These are phyloP conservation scores for Apostichopus parvimensis DNA, from an alignment of 35 echinoderm and acorn worm genomes.

Conservation along the genomic window DNA sequence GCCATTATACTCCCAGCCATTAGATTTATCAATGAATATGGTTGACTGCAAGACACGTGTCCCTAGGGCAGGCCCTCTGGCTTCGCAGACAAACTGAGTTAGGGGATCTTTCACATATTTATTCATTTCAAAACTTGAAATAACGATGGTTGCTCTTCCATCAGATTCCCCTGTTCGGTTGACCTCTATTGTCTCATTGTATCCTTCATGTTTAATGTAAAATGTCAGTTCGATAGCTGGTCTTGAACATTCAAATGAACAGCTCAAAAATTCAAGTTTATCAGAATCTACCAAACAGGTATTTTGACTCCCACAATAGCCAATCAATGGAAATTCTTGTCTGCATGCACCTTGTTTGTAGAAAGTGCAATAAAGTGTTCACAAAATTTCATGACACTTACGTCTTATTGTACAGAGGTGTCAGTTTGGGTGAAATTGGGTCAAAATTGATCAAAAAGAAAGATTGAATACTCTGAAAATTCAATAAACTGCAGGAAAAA, in stretches of 20 bases:
- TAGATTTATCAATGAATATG: constrained; percentile 3
- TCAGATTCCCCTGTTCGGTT: neutral
- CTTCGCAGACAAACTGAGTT: neutral
- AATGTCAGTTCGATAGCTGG: neutral
- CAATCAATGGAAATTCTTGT: neutral
- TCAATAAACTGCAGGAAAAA: too few species aligned
- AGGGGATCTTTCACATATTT: neutral
- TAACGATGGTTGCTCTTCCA: neutral
- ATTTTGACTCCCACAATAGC: neutral
- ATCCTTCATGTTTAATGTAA: constrained; percentile 20
- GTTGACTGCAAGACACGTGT: neutral
- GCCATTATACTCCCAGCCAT: neutral
- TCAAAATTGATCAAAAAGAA: too few species aligned
- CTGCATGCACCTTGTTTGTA: too few species aligned
- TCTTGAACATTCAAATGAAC: neutral
- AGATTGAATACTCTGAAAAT: too few species aligned
- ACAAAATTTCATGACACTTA: too few species aligned
- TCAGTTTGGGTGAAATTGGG: too few species aligned
- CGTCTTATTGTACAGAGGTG: too few species aligned
- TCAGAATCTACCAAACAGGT: neutral
- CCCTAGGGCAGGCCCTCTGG: neutral
- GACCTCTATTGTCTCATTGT: neutral
- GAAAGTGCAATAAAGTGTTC: too few species aligned
- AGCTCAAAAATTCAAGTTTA: neutral
- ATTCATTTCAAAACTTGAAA: neutral